These are phyloP conservation scores for Mus minutoides DNA, from an alignment of 2,797 vertebrate genomes.

Conservation along the genomic window DNA sequence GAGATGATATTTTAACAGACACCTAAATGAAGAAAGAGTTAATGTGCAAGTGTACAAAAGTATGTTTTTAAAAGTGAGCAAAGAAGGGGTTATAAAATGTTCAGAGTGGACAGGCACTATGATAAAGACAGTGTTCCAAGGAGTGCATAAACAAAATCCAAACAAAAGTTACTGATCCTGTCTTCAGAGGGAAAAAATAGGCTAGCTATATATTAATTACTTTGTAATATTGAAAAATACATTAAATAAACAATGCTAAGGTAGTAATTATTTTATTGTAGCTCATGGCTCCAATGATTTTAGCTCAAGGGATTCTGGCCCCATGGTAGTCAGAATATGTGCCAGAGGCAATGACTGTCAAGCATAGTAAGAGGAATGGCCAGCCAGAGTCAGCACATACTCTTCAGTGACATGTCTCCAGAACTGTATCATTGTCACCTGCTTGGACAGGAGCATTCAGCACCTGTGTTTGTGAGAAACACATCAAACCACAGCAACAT, in stretches of 20 bases:
- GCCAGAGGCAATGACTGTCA: no score
- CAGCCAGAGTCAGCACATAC: no score
- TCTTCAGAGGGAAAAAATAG: neutral
- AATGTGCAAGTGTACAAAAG: neutral
- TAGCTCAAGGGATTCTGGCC: neutral
- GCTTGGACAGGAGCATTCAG: neutral
- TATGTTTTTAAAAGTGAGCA: neutral
- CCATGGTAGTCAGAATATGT: neutral
- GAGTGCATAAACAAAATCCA: neutral
- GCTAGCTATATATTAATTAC: neutral
- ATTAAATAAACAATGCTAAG: neutral
- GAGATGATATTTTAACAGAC: neutral
- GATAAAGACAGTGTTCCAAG: neutral
- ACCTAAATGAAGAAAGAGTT: conserved; percentile 5
- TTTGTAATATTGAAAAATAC: neutral
- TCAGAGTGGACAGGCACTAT: neutral
- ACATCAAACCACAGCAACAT: neutral
- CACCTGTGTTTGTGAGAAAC: neutral
- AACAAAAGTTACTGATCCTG: neutral
- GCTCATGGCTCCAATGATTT: no score
- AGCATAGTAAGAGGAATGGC: neutral
- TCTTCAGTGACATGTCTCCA: neutral
- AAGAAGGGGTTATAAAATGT: neutral
- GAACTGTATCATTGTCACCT: neutral
- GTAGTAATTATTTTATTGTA: neutral